These are phyloP conservation scores for Hetaerina titia DNA, from an alignment of 2,888 invertebrate species.

Conservation along the genomic window DNA sequence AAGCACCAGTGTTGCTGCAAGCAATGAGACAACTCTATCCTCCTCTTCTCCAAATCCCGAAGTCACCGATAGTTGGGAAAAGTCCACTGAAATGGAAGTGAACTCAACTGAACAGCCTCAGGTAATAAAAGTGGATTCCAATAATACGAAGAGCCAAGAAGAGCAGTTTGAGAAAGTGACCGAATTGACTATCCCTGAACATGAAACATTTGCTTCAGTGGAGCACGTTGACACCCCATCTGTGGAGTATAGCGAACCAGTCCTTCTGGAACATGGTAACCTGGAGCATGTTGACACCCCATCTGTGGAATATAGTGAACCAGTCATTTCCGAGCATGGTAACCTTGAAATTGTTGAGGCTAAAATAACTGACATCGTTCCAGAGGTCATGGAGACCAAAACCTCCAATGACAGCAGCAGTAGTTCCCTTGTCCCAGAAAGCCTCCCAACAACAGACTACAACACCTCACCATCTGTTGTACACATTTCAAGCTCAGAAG, in stretches of 20 bases:
- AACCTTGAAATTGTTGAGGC: background rate
- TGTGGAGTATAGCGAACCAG: conserved; percentile 41
- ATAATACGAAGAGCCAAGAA: background rate
- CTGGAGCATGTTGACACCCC: background rate
- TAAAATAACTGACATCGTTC: background rate
- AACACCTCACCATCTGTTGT: background rate
- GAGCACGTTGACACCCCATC: conserved; percentile 49
- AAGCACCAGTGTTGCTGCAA: background rate
- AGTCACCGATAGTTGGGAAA: background rate
- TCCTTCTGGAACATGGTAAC: background rate
- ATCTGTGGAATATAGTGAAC: background rate
- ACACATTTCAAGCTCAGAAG: background rate
- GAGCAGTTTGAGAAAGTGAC: background rate
- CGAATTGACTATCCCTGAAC: background rate
- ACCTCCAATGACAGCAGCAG: background rate
- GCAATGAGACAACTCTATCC: background rate
- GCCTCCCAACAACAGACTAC: background rate
- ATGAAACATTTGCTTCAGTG: background rate
- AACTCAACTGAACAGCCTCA: background rate
- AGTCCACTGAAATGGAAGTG: background rate
- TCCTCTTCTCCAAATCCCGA: background rate
- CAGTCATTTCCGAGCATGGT: background rate
- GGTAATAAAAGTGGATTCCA: background rate
- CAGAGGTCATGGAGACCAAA: background rate
- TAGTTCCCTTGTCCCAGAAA: background rate